Conservation (phyloP, 2,888 invertebrate species). For the Cyaniris semiargus region DNA sequence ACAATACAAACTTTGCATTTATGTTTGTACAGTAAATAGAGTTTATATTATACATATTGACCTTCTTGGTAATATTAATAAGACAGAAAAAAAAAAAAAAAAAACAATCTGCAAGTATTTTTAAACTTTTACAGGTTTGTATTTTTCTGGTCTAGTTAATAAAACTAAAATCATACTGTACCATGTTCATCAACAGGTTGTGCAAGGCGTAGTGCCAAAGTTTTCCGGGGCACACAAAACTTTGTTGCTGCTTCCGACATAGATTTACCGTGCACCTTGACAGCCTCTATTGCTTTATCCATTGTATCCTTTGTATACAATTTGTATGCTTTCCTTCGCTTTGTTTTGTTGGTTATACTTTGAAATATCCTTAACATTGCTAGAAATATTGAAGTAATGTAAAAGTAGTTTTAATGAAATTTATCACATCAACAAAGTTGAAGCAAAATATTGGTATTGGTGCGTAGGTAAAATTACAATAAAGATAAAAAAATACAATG, state of each 20-base stretch:
- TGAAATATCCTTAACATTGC: background rate
- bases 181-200: background rate
- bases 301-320: slow-evolving; percentile 34
- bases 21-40: too few relatives aligned
- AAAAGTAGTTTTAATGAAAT: background rate
- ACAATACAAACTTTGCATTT: too few relatives aligned
- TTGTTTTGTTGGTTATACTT: background rate
- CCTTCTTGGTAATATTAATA: too few relatives aligned
- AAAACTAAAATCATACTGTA: background rate
- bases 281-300: slow-evolving; percentile 33
- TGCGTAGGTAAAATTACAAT: too few relatives aligned
- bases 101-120: too few relatives aligned
- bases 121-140: too few relatives aligned
- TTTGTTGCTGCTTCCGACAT: slow-evolving; percentile 28
- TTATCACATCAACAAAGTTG: background rate
- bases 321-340: slow-evolving; percentile 29
- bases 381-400: background rate
- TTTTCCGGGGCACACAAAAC: slow-evolving; percentile 34
- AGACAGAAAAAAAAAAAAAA: too few relatives aligned
- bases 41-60: too few relatives aligned
- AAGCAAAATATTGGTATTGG: background rate
- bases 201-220: slow-evolving; percentile 20
- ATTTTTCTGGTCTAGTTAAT: background rate
- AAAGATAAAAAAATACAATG: too few relatives aligned
- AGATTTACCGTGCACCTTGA: background rate